Conservation (phyloP, 2,888 invertebrate species). For the Ennomos fuscantarius region DNA sequence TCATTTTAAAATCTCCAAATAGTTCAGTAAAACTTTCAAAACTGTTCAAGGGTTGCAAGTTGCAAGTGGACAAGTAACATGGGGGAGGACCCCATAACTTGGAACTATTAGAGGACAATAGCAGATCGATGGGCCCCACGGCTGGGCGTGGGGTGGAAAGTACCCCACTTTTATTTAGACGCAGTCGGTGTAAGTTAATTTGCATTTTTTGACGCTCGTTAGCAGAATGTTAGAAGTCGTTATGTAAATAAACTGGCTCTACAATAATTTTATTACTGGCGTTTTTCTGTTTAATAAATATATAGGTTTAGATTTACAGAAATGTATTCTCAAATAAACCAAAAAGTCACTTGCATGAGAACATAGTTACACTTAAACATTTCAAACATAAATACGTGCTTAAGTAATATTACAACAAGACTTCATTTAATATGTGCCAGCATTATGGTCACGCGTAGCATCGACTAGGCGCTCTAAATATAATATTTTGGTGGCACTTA, state of each 20-base stretch:
- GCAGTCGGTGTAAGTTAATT: slow-evolving; percentile 66
- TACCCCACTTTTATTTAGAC: slow-evolving; percentile 47
- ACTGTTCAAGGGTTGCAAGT: slow-evolving; percentile 57
- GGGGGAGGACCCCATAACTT: slow-evolving; percentile 60
- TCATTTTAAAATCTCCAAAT: slow-evolving; percentile 30
- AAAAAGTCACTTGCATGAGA: no score
- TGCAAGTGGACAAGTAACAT: slow-evolving; percentile 58
- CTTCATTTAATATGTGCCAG: no score
- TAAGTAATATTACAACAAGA: no score
- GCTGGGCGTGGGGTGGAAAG: slow-evolving; percentile 53
- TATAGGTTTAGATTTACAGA: no score
- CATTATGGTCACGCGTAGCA: no score
- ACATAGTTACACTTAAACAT: no score
- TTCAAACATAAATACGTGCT: no score
- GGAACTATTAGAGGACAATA: slow-evolving; percentile 71
- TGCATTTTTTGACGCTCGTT: slow-evolving; percentile 65
- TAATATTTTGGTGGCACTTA: no score
- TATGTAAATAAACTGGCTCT: background rate
- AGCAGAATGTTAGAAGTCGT: slow-evolving; percentile 23
- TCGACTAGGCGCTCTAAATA: no score
- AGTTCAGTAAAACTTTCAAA: slow-evolving; percentile 42
- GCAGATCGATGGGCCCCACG: slow-evolving; percentile 61
- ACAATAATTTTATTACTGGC: background rate
- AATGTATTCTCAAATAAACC: no score
- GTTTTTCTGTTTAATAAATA: no score